phyloP scores from a whole-genome alignment of 2,113 vertebrate species.

The Gymnorhina tibicen region DNA sequence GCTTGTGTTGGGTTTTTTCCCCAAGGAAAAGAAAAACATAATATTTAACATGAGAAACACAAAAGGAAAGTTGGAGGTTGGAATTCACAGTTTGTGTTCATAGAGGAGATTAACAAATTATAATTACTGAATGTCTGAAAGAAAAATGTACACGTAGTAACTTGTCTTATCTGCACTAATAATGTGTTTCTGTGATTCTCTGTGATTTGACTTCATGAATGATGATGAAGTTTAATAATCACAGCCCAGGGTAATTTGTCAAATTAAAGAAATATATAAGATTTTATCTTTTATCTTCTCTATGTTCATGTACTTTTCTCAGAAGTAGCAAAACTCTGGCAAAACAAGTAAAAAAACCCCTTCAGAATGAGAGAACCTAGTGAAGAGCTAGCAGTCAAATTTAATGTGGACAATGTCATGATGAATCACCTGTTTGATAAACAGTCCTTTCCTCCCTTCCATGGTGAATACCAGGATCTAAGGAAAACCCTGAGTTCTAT shows the following conservation, averaged over 20 bases:
- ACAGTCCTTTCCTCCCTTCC: not conserved
- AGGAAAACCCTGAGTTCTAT: not conserved
- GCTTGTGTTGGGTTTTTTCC: rapidly evolving
- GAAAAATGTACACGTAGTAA: not conserved
- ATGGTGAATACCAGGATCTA: not conserved
- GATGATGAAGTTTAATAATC: not conserved
- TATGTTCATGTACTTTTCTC: not conserved
- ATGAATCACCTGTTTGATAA: not conserved
- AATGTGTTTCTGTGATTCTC: not conserved
- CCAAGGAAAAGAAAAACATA: no score
- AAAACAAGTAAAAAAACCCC: not conserved
- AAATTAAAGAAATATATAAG: not conserved
- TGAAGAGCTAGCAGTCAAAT: not conserved
- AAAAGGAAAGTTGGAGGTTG: not conserved
- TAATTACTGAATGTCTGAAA: not conserved
- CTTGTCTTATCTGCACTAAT: not conserved
- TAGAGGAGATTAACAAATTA: not conserved
- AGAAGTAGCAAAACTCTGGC: not conserved
- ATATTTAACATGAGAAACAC: not conserved
- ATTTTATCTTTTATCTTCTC: not conserved
- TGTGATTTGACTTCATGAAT: not conserved
- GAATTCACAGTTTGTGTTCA: not conserved
- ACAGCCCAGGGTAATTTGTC: not conserved
- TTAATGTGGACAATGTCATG: not conserved
- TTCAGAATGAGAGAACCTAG: not conserved